These are phyloP conservation scores for Podocnemis expansa DNA, from an alignment of 2,113 vertebrate genomes.

Conservation along the genomic window DNA sequence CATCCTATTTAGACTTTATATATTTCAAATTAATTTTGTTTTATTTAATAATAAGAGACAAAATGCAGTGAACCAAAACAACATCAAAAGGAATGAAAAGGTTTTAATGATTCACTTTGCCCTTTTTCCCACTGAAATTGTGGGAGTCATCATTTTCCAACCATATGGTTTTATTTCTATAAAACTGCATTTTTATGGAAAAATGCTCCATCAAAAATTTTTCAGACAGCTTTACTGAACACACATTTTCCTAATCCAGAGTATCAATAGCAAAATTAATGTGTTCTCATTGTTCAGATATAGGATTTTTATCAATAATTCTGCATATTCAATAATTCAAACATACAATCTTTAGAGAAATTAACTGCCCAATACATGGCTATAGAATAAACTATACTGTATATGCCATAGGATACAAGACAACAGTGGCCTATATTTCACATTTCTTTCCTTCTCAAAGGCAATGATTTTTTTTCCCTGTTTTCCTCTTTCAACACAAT, in stretches of 20 bases:
- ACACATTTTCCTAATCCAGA: neutral
- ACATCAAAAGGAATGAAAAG: neutral
- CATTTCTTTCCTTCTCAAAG: conserved; percentile 7
- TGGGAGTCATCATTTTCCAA: neutral
- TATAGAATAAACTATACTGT: neutral
- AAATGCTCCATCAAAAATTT: neutral
- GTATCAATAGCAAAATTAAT: neutral
- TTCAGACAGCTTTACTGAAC: neutral
- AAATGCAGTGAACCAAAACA: neutral
- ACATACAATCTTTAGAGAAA: neutral
- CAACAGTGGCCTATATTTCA: neutral
- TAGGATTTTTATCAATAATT: neutral
- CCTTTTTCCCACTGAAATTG: neutral
- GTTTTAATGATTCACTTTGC: neutral
- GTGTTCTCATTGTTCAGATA: neutral
- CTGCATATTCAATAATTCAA: neutral
- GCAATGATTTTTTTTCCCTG: neutral
- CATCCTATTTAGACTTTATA: neutral
- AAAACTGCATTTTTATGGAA: neutral
- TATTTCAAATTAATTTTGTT: neutral
- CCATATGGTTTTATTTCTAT: fast-evolving
- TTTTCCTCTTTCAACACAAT: neutral
- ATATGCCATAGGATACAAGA: neutral
- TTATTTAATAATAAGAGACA: neutral
- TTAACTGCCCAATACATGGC: neutral